Conservation (phyloP, 2,113 vertebrate species). For the Saccopteryx bilineata region DNA sequence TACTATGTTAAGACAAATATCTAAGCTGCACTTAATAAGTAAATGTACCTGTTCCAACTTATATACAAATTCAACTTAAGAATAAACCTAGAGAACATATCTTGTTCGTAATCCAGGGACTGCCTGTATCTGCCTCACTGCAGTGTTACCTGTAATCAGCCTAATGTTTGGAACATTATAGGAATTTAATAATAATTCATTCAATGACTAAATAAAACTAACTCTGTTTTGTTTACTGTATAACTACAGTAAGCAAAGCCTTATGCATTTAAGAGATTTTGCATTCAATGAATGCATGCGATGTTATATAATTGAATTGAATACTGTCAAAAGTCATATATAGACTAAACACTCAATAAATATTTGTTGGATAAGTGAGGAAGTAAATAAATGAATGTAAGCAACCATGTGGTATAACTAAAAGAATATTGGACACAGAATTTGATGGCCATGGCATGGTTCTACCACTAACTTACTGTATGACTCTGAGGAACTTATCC, state of each 20-base stretch:
- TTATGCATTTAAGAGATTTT: not conserved
- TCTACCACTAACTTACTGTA: not conserved
- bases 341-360: not conserved
- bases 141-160: not conserved
- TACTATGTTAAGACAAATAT: too few species aligned
- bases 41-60: too few species aligned
- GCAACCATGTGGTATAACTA: fast-evolving
- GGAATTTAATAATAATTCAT: conserved; percentile 1
- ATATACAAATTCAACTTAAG: too few species aligned
- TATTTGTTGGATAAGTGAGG: not conserved
- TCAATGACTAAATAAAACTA: not conserved
- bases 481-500: not conserved
- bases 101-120: too few species aligned
- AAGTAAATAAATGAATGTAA: not conserved
- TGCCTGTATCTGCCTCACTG: not conserved
- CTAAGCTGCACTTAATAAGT: too few species aligned
- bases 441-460: not conserved
- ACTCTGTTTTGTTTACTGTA: conserved; percentile 10
- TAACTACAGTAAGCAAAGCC: not conserved
- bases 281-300: not conserved
- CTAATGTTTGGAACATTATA: conserved; percentile 9
- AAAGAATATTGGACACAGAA: not conserved
- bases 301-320: not conserved
- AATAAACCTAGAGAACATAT: too few species aligned
- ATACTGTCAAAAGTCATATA: not conserved